Base-by-base conservation (phyloP, 1,140 invertebrate genomes). In the Aleiodes sp. region DNA sequence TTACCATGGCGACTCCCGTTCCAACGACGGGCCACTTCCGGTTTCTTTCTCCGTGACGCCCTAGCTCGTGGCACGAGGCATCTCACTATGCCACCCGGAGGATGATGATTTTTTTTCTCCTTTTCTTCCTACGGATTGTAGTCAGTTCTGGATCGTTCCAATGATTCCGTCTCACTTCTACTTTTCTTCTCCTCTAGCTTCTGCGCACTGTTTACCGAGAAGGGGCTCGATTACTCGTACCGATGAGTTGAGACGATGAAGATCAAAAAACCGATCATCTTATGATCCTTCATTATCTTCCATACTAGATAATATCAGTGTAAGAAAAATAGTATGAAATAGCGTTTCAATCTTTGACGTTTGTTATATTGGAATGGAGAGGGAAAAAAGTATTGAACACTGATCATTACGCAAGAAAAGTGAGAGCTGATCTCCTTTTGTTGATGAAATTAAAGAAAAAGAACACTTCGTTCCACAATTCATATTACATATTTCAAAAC, bases 1-100 rank as follows among this genome's bases (percentile, higher is more conserved):
- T 80, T 80, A 76, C 78, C 78, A 79, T 73, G 78, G 78, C 71
- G 73, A 80, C 78, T 77, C 12, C 76, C 76, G 71, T 70, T 79
- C 73, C 78, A 68, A 78, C 76, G 76, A 79, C 76, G 75, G 73
- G 73, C 76, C 76, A 75, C 79, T 80, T 78, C 78, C 76, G 79
- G 76, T 76, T 74, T 70, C 69, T 71, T 24, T 59, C 56, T 68
- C 59, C 62, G 39, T 65, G 63, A 61, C 56, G 63, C 63, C 59
- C 39, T 64, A 61, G 43, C 46, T 70, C 60, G 43, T 70, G 68
- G 68, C 61, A 64, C 60, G 29, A 59, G 28, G 68, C 60, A 31
- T 46, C 57, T 41, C 52, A 28, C 56, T 39, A 26, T 57, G 31
- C 28, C 41, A 65, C 41, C 26, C 26, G 37, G n/a, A 19, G 41